These are phyloP conservation scores for Chesias legatella DNA, from an alignment of 2,888 invertebrate genomes.

Conservation along the genomic window DNA sequence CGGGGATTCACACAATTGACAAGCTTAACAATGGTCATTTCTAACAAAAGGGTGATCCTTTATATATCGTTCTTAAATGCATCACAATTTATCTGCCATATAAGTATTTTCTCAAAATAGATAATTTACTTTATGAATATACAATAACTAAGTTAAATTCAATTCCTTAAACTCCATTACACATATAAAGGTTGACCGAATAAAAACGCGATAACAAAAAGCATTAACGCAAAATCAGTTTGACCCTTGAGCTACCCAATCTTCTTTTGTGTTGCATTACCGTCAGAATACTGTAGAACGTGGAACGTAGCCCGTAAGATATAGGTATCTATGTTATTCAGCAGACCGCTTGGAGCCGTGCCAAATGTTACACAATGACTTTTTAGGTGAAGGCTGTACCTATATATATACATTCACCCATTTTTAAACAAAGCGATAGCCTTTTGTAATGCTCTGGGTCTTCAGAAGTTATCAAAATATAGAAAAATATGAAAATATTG, in stretches of 20 bases:
- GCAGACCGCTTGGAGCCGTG: conserved; percentile 19
- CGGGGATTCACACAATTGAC: too few species aligned
- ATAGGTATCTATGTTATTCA: conserved; percentile 3
- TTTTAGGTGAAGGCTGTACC: conserved; percentile 27
- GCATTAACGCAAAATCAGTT: too few species aligned
- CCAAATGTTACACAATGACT: conserved; percentile 29
- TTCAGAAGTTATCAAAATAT: background rate
- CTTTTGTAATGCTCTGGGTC: background rate
- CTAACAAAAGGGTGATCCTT: too few species aligned
- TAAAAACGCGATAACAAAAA: too few species aligned
- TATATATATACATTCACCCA: conserved; percentile 20
- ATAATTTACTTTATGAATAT: too few species aligned
- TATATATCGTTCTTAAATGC: too few species aligned
- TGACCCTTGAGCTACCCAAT: background rate
- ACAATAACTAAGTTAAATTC: too few species aligned
- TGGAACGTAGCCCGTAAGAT: background rate
- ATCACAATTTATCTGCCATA: too few species aligned
- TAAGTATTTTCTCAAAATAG: too few species aligned
- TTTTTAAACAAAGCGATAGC: conserved; percentile 12
- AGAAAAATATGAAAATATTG: background rate
- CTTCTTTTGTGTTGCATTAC: conserved; percentile 1
- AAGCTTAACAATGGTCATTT: too few species aligned
- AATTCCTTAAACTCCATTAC: too few species aligned
- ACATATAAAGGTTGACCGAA: too few species aligned
- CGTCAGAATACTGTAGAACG: background rate